These are phyloP conservation scores for Bombus superbus DNA, from an alignment of 1,140 invertebrate genomes.

Conservation along the genomic window DNA sequence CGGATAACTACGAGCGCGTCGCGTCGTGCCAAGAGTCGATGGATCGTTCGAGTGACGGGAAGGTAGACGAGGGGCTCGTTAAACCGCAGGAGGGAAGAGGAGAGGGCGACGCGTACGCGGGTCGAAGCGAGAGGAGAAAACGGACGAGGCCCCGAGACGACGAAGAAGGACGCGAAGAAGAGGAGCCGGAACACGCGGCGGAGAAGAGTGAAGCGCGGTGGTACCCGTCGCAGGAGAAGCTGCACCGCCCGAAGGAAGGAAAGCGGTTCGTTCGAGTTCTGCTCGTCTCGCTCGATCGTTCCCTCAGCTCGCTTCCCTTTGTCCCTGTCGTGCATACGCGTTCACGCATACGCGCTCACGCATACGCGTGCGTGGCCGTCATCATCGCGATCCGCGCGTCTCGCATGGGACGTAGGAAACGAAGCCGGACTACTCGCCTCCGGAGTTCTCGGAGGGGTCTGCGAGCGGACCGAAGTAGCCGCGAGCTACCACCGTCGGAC, in stretches of 20 bases:
- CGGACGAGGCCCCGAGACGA: background rate
- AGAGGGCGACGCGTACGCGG: too few relatives aligned
- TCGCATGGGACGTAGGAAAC: slow-evolving; percentile 29
- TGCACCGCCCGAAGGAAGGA: slow-evolving; percentile 80
- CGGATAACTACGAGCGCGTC: too few relatives aligned
- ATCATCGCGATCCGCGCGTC: slow-evolving; percentile 60
- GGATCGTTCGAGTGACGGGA: too few relatives aligned
- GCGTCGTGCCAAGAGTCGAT: too few relatives aligned
- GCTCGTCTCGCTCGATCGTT: slow-evolving; percentile 54
- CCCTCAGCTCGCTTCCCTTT: slow-evolving; percentile 7
- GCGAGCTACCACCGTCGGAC: slow-evolving; percentile 49
- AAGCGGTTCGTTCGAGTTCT: slow-evolving; percentile 68
- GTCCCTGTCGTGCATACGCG: slow-evolving; percentile 29
- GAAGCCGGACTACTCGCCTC: too few relatives aligned
- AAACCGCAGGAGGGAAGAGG: too few relatives aligned
- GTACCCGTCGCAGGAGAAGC: slow-evolving; percentile 77
- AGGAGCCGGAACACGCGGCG: slow-evolving; percentile 41
- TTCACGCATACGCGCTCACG: slow-evolving; percentile 5
- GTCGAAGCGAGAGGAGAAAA: background rate
- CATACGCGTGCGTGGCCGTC: slow-evolving; percentile 55
- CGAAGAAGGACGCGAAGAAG: slow-evolving; percentile 15
- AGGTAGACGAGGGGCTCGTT: too few relatives aligned
- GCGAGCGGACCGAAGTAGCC: slow-evolving; percentile 37
- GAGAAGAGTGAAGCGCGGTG: slow-evolving; percentile 46
- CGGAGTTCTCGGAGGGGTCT: slow-evolving; percentile 21